A percentile compares a stretch with the other conserved stretches of the same genome.
These are phyloP conservation scores for Drosophila ananassae DNA, from an alignment of 1,140 invertebrate genomes.

Conservation along the genomic window DNA sequence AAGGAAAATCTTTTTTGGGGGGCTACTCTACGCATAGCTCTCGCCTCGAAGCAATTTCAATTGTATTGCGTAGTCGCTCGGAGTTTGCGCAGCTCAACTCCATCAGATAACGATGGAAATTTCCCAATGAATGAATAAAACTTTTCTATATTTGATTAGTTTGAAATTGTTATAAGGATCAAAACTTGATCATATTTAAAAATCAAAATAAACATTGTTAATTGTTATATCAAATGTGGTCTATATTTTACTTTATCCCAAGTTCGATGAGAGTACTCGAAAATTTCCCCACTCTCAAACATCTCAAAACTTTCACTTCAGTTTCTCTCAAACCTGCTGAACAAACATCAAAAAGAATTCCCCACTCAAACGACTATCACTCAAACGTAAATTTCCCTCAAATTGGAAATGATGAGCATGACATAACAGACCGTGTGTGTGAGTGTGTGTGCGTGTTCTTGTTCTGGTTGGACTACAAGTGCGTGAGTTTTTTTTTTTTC, in stretches of 20 bases:
- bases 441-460: constrained; percentile 12
- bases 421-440: constrained; percentile 60
- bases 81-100: constrained; percentile 59
- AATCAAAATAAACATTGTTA: neutral
- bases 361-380: constrained; percentile 41
- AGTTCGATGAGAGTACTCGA: neutral
- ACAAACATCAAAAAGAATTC: constrained; percentile 8
- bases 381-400: constrained; percentile 36
- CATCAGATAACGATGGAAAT: constrained; percentile 55
- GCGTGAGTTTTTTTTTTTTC: constrained; percentile 32
- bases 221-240: neutral
- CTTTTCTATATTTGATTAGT: too few relatives aligned
- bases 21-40: constrained; percentile 12
- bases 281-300: constrained; percentile 1
- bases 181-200: neutral
- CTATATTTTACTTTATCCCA: neutral
- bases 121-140: neutral
- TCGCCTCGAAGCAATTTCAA: constrained; percentile 62
- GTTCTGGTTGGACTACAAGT: constrained; percentile 50
- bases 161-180: neutral
- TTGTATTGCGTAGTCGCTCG: constrained; percentile 70
- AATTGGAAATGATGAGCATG: constrained; percentile 55
- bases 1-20: constrained; percentile 14
- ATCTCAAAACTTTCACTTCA: constrained; percentile 4
- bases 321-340: neutral